Percentiles rank a stretch among this genome's conserved stretches.
Conservation (phyloP, 2,888 invertebrate species). For the Harpagoxenus sublaevis region DNA sequence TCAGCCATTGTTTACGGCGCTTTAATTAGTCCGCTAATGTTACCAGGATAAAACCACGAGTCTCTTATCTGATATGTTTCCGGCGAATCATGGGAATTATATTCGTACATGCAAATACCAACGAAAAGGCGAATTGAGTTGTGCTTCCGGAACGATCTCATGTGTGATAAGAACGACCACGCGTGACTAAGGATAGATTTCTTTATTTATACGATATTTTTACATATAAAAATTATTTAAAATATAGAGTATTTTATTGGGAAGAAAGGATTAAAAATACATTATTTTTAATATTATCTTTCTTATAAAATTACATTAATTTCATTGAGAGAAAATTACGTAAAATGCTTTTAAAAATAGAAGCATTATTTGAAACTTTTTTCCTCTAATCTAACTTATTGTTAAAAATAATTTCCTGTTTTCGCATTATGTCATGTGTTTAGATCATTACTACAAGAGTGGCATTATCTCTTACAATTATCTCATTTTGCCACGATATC, state of each 20-base stretch:
- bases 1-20: slow-evolving; percentile 71
- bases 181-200: slow-evolving; percentile 69
- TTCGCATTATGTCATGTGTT: slow-evolving; percentile 7
- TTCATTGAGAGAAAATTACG: background rate
- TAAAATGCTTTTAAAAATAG: background rate
- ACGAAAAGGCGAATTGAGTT: slow-evolving; percentile 82
- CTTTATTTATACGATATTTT: slow-evolving; percentile 8
- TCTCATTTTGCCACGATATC: slow-evolving; percentile 29
- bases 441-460: slow-evolving; percentile 10
- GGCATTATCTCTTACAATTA: slow-evolving; percentile 44
- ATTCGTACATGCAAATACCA: slow-evolving; percentile 84
- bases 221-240: background rate
- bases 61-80: slow-evolving; percentile 77
- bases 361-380: background rate
- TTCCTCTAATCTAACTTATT: background rate
- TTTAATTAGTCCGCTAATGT: slow-evolving; percentile 77
- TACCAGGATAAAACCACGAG: slow-evolving; percentile 63
- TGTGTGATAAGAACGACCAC: slow-evolving; percentile 65
- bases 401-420: slow-evolving; percentile 1
- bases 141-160: slow-evolving; percentile 82
- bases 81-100: slow-evolving; percentile 82
- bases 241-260: background rate
- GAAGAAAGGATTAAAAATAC: background rate
- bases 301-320: background rate
- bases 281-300: background rate